Percentiles rank a stretch among this genome's conserved stretches.
phyloP scores from a whole-genome alignment of 1,140 invertebrate genomes.

The Hirudo medicinalis region DNA sequence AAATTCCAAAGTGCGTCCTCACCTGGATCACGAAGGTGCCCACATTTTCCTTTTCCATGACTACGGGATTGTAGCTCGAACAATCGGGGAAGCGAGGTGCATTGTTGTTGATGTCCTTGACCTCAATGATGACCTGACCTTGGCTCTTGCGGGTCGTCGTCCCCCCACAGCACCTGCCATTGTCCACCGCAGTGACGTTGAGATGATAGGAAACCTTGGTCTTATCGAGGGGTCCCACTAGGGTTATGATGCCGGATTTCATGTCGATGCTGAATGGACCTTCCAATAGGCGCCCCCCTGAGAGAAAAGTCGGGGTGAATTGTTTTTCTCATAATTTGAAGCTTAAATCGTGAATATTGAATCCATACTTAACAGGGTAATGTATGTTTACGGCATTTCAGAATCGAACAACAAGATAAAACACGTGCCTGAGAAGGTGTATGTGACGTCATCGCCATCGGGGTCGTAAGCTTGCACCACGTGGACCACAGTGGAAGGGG shows the following conservation, averaged over 20 bases:
- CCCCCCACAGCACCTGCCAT: conserved; percentile 77
- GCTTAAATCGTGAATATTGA: too few species aligned
- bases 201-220: conserved; percentile 69
- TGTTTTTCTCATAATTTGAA: too few species aligned
- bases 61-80: conserved; percentile 51
- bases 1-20: not conserved
- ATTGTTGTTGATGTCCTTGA: conserved; percentile 89
- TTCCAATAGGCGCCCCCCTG: conserved; percentile 14
- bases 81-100: conserved; percentile 87
- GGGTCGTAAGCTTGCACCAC: conserved; percentile 80
- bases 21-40: conserved; percentile 25
- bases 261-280: conserved; percentile 22
- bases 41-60: conserved; percentile 24
- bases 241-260: conserved; percentile 59
- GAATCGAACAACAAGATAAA: not conserved
- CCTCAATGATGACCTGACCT: conserved; percentile 87
- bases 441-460: conserved; percentile 49
- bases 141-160: conserved; percentile 73
- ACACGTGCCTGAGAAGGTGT: conserved; percentile 43
- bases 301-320: too few species aligned
- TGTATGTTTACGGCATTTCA: not conserved
- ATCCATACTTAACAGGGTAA: not conserved
- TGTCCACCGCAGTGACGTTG: conserved; percentile 83
- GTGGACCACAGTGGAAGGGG: conserved; percentile 74
- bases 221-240: conserved; percentile 68